phyloP scores from a whole-genome alignment of 2,113 vertebrate species.

The Rynchops niger region DNA sequence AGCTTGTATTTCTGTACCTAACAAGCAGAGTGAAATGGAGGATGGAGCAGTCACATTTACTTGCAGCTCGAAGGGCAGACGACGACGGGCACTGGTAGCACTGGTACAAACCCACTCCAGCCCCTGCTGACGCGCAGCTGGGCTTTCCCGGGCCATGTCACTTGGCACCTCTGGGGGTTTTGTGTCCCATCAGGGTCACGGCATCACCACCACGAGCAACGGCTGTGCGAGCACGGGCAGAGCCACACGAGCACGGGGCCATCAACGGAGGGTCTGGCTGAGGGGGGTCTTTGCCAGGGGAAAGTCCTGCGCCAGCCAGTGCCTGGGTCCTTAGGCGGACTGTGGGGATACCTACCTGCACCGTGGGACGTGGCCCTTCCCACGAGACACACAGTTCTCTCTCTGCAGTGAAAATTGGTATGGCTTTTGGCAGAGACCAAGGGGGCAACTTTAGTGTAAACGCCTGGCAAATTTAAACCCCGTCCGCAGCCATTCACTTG shows the following conservation, averaged over 20 bases:
- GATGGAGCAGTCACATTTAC: neutral
- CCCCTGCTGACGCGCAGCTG: neutral
- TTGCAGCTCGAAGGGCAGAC: neutral
- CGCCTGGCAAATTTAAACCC: neutral
- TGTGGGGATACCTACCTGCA: neutral
- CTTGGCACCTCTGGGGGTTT: neutral
- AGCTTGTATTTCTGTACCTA: neutral
- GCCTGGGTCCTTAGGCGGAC: neutral
- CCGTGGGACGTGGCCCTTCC: neutral
- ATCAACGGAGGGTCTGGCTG: no score
- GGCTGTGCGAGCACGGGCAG: neutral
- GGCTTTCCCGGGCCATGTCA: neutral
- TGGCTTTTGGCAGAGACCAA: neutral
- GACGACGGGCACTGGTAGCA: neutral
- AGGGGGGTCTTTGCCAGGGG: neutral
- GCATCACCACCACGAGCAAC: neutral
- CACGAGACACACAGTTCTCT: neutral
- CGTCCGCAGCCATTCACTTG: neutral
- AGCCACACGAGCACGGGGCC: neutral
- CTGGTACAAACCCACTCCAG: neutral
- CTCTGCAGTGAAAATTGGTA: neutral
- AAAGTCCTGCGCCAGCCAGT: neutral
- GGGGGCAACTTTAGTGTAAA: neutral
- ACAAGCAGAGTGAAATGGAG: neutral
- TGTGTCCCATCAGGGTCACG: rapidly evolving